Conservation (phyloP, 2,888 invertebrate species). For the Argyra leucocephala region DNA sequence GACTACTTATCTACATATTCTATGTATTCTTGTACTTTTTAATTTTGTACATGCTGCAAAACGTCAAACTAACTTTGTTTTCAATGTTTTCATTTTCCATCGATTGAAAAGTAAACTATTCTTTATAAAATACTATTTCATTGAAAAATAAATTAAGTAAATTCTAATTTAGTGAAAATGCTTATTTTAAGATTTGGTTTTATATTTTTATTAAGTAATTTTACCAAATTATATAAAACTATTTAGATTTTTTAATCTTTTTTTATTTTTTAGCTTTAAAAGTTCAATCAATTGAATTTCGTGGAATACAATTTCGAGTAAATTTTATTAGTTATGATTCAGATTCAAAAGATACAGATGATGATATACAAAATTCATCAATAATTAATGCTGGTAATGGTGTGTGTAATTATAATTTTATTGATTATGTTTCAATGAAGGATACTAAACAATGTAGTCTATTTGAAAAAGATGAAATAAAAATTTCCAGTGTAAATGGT, state of each 20-base stretch:
- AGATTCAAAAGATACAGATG: slow-evolving; percentile 15
- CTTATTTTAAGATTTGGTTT: neutral
- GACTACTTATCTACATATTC: too few relatives aligned
- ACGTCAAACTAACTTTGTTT: too few relatives aligned
- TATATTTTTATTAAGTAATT: neutral
- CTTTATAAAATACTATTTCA: too few relatives aligned
- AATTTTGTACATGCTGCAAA: too few relatives aligned
- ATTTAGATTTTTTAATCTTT: neutral
- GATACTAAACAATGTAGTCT: slow-evolving; percentile 27
- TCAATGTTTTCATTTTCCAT: too few relatives aligned
- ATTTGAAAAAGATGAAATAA: slow-evolving; percentile 33
- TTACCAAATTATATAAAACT: neutral
- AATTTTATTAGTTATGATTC: slow-evolving; percentile 22
- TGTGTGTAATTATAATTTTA: slow-evolving; percentile 33
- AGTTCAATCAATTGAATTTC: slow-evolving; percentile 20
- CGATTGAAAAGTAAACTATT: too few relatives aligned
- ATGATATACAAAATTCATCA: slow-evolving; percentile 9
- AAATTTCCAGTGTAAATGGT: neutral
- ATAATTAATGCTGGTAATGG: slow-evolving; percentile 24
- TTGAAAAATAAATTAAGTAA: too few relatives aligned
- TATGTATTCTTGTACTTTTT: too few relatives aligned
- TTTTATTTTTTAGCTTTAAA: neutral
- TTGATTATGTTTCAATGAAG: slow-evolving; percentile 27
- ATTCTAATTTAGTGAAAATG: neutral
- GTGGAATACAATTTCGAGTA: slow-evolving; percentile 20